phyloP scores from a whole-genome alignment of 1,140 invertebrate genomes.

The Antheraea pernyi region DNA sequence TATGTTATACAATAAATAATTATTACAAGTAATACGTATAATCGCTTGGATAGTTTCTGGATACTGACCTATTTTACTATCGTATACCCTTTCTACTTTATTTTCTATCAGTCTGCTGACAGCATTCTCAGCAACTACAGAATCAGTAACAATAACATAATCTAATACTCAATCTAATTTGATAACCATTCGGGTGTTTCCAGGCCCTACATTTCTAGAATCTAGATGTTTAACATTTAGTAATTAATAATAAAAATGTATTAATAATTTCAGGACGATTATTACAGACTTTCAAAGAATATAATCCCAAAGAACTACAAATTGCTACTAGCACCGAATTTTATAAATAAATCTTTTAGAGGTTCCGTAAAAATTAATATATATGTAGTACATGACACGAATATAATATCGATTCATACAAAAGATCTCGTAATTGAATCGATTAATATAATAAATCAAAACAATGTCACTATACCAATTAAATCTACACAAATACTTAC shows the following conservation, averaged over 20 bases:
- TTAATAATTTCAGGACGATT: constrained; percentile 4
- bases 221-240: too few relatives aligned
- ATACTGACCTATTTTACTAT: too few relatives aligned
- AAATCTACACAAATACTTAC: constrained; percentile 19
- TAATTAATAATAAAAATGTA: background rate
- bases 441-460: constrained; percentile 29
- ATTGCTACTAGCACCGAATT: constrained; percentile 48
- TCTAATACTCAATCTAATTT: too few relatives aligned
- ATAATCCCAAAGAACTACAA: constrained; percentile 58
- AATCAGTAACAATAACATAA: too few relatives aligned
- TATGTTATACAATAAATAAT: too few relatives aligned
- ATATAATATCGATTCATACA: constrained; percentile 50
- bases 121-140: too few relatives aligned
- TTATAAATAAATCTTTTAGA: constrained; percentile 48
- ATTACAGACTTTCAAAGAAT: constrained; percentile 56
- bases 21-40: too few relatives aligned
- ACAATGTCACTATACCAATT: constrained; percentile 31
- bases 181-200: too few relatives aligned
- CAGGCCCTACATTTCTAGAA: too few relatives aligned
- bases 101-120: too few relatives aligned
- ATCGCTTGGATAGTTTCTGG: too few relatives aligned
- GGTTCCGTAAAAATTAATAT: constrained; percentile 51
- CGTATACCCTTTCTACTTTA: too few relatives aligned
- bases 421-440: constrained; percentile 47
- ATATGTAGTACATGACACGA: constrained; percentile 37